Base-by-base conservation (phyloP, 2,113 vertebrate genomes). In the Bufo bufo region DNA sequence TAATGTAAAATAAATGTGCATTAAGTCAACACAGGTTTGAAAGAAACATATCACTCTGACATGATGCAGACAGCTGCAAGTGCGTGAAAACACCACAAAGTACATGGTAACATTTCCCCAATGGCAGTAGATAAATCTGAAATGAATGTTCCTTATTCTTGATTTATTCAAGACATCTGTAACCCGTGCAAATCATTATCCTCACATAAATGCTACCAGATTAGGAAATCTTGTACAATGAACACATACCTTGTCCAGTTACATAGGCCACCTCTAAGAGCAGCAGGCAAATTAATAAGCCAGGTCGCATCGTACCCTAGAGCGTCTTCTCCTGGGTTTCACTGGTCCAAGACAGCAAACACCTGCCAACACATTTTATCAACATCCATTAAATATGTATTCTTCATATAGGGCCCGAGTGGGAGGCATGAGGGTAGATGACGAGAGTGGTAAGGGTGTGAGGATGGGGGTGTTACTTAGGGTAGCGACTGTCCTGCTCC, bases 241-340 rank as follows among this genome's bases (percentile, higher is more conserved):
- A 63, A 52, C 23, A 83, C 86, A 13, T 61, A 83, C 86, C 80
- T 88, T 88, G 86, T 88, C 86, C 86, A 43, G 14, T 83, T 16
- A 77, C 71, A 65, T 49, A 88, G 56, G 66, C 66, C 56, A 83
- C 56, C 69, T 83, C 86, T n/a, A 88, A 45, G 69, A 82, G 59
- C 43, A 88, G 43, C 69, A 88, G 86, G 74, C 33, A 88, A 33
- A 71, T n/a, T 3, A 88, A 7, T 49, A 88, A 49, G 54, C 80
- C 80, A 63, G 66, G 45, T 43, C 58, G 83, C 86, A 88, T 88
- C 86, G 77, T 88, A 33, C 47, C n/a, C 19, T 23, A 20, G 77
- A n/a, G 54, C 19, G 19, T 63, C 56, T 69, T 45, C 56, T 69
- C 59, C 77, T 65, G 69, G 54, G 74, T 20, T 66, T 47, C 58